Percentiles rank a stretch among this genome's conserved stretches.
Conservation (phyloP, 2,888 invertebrate species). For the Leptodirus hochenwartii region DNA sequence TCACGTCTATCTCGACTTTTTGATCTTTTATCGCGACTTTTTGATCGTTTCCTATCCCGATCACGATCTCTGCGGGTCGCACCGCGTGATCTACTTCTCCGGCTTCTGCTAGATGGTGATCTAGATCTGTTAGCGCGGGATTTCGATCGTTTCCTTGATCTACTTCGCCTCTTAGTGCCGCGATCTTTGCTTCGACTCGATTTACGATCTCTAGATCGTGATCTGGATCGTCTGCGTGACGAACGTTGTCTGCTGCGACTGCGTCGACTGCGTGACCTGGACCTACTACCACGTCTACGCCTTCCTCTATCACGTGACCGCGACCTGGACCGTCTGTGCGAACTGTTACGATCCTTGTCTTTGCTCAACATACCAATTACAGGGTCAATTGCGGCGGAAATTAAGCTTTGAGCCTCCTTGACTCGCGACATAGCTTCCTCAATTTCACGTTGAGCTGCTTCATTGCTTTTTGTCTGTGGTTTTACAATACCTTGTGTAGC, state of each 20-base stretch:
- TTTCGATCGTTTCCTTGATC: constrained; percentile 21
- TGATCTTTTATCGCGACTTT: constrained; percentile 13
- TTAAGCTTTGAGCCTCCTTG: constrained; percentile 88
- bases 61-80: constrained; percentile 13
- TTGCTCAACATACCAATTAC: constrained; percentile 75
- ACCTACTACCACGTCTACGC: constrained; percentile 21
- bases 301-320: constrained; percentile 21
- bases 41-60: constrained; percentile 16
- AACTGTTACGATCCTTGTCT: constrained; percentile 60
- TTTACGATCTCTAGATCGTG: constrained; percentile 35
- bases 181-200: constrained; percentile 30
- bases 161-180: constrained; percentile 21
- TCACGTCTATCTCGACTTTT: constrained; percentile 20
- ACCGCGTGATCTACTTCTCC: constrained; percentile 13
- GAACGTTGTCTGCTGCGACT: constrained; percentile 13
- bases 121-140: constrained; percentile 15
- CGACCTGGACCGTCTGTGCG: constrained; percentile 22
- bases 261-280: constrained; percentile 22
- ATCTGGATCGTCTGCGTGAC: constrained; percentile 12
- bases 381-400: constrained; percentile 85
- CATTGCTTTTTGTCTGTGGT: constrained; percentile 88
- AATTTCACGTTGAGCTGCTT: constrained; percentile 87
- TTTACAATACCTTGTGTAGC: constrained; percentile 82
- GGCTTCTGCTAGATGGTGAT: constrained; percentile 23
- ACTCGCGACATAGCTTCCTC: constrained; percentile 95